Conservation (phyloP, 1,140 invertebrate species). For the Lycorma delicatula region DNA sequence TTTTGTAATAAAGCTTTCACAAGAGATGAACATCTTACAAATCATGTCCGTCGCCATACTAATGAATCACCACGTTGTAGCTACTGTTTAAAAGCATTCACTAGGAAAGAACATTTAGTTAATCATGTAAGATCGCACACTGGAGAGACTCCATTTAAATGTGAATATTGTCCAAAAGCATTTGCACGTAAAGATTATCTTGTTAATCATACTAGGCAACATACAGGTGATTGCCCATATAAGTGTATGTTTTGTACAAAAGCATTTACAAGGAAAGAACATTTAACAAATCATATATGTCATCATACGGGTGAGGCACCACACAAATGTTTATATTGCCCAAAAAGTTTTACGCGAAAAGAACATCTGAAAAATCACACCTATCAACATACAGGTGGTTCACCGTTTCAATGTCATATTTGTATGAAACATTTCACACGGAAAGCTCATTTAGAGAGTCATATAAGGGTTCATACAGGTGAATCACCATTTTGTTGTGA, state of each 20-base stretch:
- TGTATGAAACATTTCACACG: too few relatives aligned
- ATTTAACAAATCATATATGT: slow-evolving; percentile 76
- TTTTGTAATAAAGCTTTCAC: slow-evolving; percentile 78
- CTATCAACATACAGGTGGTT: background rate
- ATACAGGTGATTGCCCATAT: slow-evolving; percentile 83
- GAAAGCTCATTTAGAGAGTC: too few relatives aligned
- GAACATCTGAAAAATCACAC: background rate
- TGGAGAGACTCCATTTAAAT: slow-evolving; percentile 44
- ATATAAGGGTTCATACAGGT: slow-evolving; percentile 47
- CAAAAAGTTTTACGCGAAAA: background rate
- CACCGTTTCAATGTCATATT: too few relatives aligned
- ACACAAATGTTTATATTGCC: slow-evolving; percentile 48
- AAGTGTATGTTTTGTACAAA: slow-evolving; percentile 92
- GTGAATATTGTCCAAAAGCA: slow-evolving; percentile 64
- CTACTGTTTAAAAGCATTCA: slow-evolving; percentile 53
- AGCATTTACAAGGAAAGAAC: slow-evolving; percentile 89
- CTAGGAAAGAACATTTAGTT: slow-evolving; percentile 50
- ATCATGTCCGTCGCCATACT: slow-evolving; percentile 69
- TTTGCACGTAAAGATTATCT: slow-evolving; percentile 74
- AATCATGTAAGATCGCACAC: slow-evolving; percentile 63
- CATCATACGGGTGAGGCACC: slow-evolving; percentile 78
- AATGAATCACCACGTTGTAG: slow-evolving; percentile 54
- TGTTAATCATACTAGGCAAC: slow-evolving; percentile 69
- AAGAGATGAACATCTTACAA: slow-evolving; percentile 73
- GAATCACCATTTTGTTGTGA: slow-evolving; percentile 64